phyloP scores from a whole-genome alignment of 2,113 vertebrate genomes.

The Felis chaus region DNA sequence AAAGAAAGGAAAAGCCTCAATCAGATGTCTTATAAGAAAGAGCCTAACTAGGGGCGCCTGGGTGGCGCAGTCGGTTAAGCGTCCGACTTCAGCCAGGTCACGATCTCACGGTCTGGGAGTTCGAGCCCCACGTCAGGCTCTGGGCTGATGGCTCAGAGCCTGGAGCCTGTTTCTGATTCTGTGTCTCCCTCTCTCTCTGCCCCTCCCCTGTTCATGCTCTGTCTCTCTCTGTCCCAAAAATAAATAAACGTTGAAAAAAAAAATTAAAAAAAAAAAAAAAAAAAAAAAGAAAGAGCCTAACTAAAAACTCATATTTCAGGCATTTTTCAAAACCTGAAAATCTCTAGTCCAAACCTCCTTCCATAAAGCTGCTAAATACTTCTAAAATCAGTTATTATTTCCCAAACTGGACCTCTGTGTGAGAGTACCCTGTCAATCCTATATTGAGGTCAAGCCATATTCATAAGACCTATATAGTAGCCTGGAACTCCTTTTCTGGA shows the following conservation, averaged over 20 bases:
- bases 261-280: too few relatives aligned
- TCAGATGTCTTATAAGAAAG: slow-evolving; percentile 7
- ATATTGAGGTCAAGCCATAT: not conserved
- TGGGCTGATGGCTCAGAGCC: too few relatives aligned
- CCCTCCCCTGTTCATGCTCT: too few relatives aligned
- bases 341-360: not conserved
- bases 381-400: slow-evolving; percentile 21
- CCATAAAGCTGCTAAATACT: not conserved
- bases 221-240: too few relatives aligned
- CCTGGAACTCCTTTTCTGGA: not conserved
- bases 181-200: too few relatives aligned
- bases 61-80: too few relatives aligned
- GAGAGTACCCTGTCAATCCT: not conserved
- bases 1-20: not conserved
- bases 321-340: slow-evolving; percentile 7
- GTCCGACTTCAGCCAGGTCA: too few relatives aligned
- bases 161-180: too few relatives aligned
- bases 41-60: not conserved
- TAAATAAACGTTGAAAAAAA: too few relatives aligned
- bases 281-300: not conserved
- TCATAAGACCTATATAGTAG: slow-evolving; percentile 1
- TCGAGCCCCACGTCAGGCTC: too few relatives aligned
- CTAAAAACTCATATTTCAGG: not conserved
- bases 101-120: too few relatives aligned
- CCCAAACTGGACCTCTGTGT: not conserved